Percentiles rank a stretch among this genome's conserved stretches.
Evolutionary conservation across 2,888 invertebrate species (phyloP).

Genomic region (Malacosoma neustria): DNA sequence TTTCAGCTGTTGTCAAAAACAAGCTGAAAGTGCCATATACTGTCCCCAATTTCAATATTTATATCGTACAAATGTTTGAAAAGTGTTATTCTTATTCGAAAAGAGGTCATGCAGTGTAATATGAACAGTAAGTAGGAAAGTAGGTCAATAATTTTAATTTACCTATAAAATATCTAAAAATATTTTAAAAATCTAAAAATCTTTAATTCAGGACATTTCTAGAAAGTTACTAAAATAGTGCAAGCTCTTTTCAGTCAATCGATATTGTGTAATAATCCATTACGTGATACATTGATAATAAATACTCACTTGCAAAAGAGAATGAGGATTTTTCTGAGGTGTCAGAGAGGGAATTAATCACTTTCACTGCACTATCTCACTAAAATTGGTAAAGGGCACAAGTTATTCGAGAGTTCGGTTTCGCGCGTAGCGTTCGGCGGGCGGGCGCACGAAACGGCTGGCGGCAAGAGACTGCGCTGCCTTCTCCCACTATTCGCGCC

Average conservation of each 20-base stretch:
- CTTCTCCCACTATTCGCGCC: constrained; percentile 52
- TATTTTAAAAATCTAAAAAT: too few species aligned
- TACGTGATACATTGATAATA: constrained; percentile 38
- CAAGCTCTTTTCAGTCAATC: neutral
- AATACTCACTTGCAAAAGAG: constrained; percentile 61
- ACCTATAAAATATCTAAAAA: too few species aligned
- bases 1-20: too few species aligned
- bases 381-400: constrained; percentile 32
- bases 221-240: too few species aligned
- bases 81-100: too few species aligned
- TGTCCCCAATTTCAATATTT: too few species aligned
- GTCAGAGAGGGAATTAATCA: constrained; percentile 30
- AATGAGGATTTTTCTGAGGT: constrained; percentile 40
- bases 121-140: too few species aligned
- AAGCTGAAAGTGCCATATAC: too few species aligned
- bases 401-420: constrained; percentile 16
- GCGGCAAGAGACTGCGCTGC: constrained; percentile 65
- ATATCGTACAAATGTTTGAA: too few species aligned
- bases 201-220: too few species aligned
- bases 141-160: too few species aligned
- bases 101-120: too few species aligned
- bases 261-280: constrained; percentile 42
- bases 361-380: constrained; percentile 60
- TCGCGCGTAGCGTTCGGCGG: constrained; percentile 42
- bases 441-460: constrained; percentile 52